Evolutionary conservation across 2,888 invertebrate genomes (phyloP).

Genomic region (Acrobasis repandana): DNA sequence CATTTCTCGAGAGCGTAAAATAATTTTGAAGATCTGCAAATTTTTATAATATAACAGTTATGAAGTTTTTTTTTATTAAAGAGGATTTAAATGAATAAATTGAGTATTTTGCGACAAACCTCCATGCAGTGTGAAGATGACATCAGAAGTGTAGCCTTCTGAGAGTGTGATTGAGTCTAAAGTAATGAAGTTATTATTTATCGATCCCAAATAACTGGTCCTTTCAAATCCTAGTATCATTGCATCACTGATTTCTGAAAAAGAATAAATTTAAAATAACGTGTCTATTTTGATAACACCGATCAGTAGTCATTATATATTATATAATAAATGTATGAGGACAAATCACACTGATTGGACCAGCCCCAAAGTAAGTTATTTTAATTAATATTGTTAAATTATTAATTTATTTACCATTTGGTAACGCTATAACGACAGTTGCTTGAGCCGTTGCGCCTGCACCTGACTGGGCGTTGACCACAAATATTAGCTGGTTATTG

Average conservation of each 20-base stretch:
- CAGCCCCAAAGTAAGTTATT: too few species aligned
- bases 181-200: conserved; percentile 30
- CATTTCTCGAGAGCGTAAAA: background rate
- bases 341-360: too few species aligned
- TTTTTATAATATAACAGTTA: background rate
- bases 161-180: conserved; percentile 38
- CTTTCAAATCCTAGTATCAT: conserved; percentile 39
- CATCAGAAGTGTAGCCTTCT: conserved; percentile 38
- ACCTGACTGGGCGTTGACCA: conserved; percentile 30
- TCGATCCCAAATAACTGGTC: conserved; percentile 36
- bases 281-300: background rate
- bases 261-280: background rate
- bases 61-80: background rate
- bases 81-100: background rate
- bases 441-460: conserved; percentile 28
- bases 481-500: conserved; percentile 32
- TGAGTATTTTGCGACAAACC: conserved; percentile 30
- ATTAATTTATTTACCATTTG: conserved; percentile 27
- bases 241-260: conserved; percentile 33
- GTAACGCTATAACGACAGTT: conserved; percentile 32
- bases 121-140: conserved; percentile 39
- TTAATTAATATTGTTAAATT: too few species aligned
- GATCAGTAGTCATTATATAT: too few species aligned
- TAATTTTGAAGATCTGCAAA: background rate
- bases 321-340: too few species aligned